These are phyloP conservation scores for Standfussiana lucernea DNA, from an alignment of 2,888 invertebrate genomes.

Conservation along the genomic window DNA sequence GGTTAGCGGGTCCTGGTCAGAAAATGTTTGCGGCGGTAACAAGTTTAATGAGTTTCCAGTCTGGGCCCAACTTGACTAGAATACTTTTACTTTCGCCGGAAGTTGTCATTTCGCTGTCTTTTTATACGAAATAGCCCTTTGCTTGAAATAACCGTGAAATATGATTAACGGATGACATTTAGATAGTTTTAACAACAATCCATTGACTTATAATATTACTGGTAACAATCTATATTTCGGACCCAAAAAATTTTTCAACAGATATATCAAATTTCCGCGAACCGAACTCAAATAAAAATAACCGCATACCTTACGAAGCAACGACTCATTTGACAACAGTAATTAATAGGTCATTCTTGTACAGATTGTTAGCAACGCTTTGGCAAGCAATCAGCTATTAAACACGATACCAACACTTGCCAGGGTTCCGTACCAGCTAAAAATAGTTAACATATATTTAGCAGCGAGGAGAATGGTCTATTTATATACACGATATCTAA, in stretches of 20 bases:
- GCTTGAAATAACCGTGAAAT: not conserved
- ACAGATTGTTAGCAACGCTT: slow-evolving; percentile 65
- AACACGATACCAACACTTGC: slow-evolving; percentile 67
- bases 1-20: not conserved
- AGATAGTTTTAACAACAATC: not conserved
- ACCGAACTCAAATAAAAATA: slow-evolving; percentile 44
- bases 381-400: slow-evolving; percentile 77
- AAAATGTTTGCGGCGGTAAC: not conserved
- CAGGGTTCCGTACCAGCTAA: slow-evolving; percentile 70
- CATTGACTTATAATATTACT: too few species aligned
- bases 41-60: not conserved
- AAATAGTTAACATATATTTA: slow-evolving; percentile 74
- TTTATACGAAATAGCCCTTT: not conserved
- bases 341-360: slow-evolving; percentile 65
- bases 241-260: slow-evolving; percentile 2
- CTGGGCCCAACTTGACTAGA: not conserved
- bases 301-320: slow-evolving; percentile 31
- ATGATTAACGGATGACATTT: not conserved
- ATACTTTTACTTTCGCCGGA: not conserved
- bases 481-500: slow-evolving; percentile 39
- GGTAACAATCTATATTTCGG: not conserved
- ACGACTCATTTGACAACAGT: slow-evolving; percentile 55
- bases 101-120: not conserved
- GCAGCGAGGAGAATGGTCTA: slow-evolving; percentile 59
- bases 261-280: slow-evolving; percentile 39